Base-by-base conservation (phyloP, 2,113 vertebrate species). In the Epinephelus fuscoguttatus region DNA sequence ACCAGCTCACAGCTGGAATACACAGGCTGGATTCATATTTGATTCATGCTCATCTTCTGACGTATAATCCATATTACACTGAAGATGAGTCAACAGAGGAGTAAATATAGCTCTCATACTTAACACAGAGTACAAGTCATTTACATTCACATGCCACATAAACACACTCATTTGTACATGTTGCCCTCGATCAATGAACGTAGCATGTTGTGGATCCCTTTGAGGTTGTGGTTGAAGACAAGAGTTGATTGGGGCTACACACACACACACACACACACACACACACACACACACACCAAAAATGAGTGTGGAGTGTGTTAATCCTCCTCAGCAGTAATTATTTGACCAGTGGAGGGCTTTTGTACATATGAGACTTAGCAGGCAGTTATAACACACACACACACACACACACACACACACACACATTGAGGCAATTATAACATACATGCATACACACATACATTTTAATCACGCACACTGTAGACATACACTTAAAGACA, bases 261-360 rank as follows among this genome's bases (percentile, higher is more conserved):
- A 55, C 72, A 75, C 67, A 33, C 67, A 69, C 19, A 56, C 52
- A 71, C 70, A 47, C 70, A 60, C 40, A 66, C 61, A 84, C 79
- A 72, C 67, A 62, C 74, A 40, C 37, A 55, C 23, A 30, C 75
- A 72, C 52, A 55, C 10, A 66, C 7, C 1, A 79, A 4, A 73
- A 82, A 23, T 37, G 68, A 79, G 62, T 80, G 52, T 75, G 68
- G 63, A 79, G 57, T 80, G 52, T 75, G 68, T 82, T 91, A 88
- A 89, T 88, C 78, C 86, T 85, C 70, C 64, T 82, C 42, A 45
- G 69, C 76, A 67, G 27, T 84, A 79, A 91, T 84, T 88, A 37
- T 81, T 45, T 78, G 75, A 78, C 75, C 73, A 40, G 69, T 75
- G 57, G 30, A 85, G 27, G 59, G 60, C 68, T 84, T 69, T 75